Base-by-base conservation (phyloP, 1,140 invertebrate species). In the Papilio machaon region DNA sequence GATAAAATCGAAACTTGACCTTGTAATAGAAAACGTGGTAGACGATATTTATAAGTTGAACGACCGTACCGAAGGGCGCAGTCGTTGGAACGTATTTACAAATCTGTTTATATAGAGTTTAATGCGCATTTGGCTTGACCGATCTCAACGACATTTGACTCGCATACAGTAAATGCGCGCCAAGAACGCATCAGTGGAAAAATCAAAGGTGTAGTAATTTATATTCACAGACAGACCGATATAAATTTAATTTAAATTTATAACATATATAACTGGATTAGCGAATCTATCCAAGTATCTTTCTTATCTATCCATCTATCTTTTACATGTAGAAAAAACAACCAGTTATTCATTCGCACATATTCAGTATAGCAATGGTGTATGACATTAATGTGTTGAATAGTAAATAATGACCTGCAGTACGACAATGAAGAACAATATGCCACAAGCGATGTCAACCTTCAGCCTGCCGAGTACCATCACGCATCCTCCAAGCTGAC, bases 381-480 rank as follows among this genome's bases (percentile, higher is more conserved):
- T 30, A 30, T 30, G 23, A 30, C 23, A 30, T 30, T 30, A 30
- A 2, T 30, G 23, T 30, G 23, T 30, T 30, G 23, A 30, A 64
- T 30, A 19, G n/a, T 58, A 64, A 64, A 64, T 64, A 64, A 58
- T n/a, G 54, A 98, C 98, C 97, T 99, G 98, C 83, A 99, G 95
- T 58, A 99, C 96, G 67, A 99, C 99, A 85, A 99, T 99, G 94
- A 97, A 98, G 95, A 99, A 99, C 0, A 99, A 96, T 30, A 99
- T 91, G 52, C 97, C 98, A 95, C 99, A 99, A 38, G 99, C 99
- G 90, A 99, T 97, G 86, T 97, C 96, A n/a, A 99, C 99, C 95
- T 98, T 97, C 91, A 97, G 97, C 92, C 99, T 96, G 82, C 97
- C 96, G 81, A 99, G 96, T 46, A 99, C 98, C 98, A 99, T 99